Evolutionary conservation across 2,797 vertebrate genomes (phyloP).

Genomic region (Spheniscus humboldti): DNA sequence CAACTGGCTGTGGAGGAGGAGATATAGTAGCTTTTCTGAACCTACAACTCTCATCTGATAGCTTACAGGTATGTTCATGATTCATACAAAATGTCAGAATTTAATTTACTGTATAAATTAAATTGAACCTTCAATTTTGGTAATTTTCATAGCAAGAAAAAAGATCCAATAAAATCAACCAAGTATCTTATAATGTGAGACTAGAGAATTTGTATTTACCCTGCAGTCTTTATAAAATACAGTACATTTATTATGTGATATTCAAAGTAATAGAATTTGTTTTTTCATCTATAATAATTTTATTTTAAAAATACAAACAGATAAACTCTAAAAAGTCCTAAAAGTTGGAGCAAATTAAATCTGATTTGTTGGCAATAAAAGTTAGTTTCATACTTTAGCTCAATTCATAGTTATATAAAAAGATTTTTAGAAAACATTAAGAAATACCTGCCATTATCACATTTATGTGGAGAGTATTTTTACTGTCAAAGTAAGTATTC

Average conservation of each 20-base stretch:
- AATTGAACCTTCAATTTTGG: neutral
- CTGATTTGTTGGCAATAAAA: neutral
- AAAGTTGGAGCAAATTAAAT: neutral
- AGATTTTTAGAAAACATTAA: neutral
- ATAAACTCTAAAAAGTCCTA: neutral
- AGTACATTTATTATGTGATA: neutral
- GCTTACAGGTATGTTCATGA: neutral
- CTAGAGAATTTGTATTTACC: neutral
- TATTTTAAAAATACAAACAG: neutral
- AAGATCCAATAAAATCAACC: neutral
- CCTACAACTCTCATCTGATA: neutral
- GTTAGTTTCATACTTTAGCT: neutral
- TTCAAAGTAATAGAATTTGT: neutral
- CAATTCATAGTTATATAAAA: neutral
- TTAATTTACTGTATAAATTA: slow-evolving; percentile 26
- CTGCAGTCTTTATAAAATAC: neutral
- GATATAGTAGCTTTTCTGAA: neutral
- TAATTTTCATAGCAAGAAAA: slow-evolving; percentile 19
- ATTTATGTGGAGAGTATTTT: neutral
- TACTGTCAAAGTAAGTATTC: neutral
- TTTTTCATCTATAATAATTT: neutral
- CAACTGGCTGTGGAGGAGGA: neutral
- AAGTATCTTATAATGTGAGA: neutral
- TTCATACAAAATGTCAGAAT: neutral
- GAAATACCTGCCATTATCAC: neutral